phyloP scores from a whole-genome alignment of 2,113 vertebrate species.

The Erythrocercus mccallii region DNA sequence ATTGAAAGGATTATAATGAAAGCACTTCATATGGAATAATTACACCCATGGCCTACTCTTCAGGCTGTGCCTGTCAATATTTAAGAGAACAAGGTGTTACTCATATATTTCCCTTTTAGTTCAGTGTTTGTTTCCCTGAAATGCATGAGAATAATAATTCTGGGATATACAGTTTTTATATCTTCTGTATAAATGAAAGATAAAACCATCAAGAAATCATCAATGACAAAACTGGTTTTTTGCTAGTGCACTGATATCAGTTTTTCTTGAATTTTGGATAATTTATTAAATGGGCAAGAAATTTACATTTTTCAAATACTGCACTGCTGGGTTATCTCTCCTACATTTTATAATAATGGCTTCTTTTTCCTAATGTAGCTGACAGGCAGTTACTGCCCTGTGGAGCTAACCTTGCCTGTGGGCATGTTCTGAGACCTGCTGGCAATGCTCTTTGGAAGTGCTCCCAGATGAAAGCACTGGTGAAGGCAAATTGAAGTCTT shows the following conservation, averaged over 20 bases:
- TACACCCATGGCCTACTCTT: not conserved
- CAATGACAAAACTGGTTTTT: not conserved
- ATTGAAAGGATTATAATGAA: not conserved
- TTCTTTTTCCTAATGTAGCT: not conserved
- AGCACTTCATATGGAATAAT: not conserved
- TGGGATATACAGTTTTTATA: not conserved
- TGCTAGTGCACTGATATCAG: not conserved
- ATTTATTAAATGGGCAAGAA: not conserved
- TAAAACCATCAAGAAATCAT: not conserved
- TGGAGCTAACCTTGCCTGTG: not conserved
- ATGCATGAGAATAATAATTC: not conserved
- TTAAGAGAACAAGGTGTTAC: rapidly evolving
- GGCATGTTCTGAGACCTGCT: not conserved
- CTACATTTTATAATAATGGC: not conserved
- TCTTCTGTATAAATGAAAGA: not conserved
- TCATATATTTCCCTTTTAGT: not conserved
- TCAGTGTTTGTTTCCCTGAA: not conserved
- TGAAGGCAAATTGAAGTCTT: not conserved
- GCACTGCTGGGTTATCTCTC: not conserved
- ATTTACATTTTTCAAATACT: not conserved
- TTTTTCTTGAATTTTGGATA: too few species aligned
- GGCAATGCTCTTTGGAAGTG: not conserved
- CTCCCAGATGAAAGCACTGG: not conserved
- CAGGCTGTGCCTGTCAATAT: not conserved
- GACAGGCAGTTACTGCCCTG: not conserved